Evolutionary conservation across 2,888 invertebrate genomes (phyloP), one percentile per base, ranked within the genome.

Genomic region (Cryptus viduatorius): DNA sequence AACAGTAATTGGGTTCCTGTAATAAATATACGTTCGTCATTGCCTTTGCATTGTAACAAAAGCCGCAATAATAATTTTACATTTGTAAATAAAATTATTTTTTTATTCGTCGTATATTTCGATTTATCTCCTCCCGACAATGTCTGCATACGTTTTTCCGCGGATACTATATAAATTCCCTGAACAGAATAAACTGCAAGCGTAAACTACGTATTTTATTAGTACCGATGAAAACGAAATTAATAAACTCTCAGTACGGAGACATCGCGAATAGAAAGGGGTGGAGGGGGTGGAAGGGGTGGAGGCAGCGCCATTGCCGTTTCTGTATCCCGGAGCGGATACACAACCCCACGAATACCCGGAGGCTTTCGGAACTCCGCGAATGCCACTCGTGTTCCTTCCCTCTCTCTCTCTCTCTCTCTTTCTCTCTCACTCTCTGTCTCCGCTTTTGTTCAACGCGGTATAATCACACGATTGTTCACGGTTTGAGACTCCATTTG

Each of bases 391-490:
- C 76, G 44, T 61, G 37, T 61, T 46, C 48, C 48, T 68, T 42
- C 16, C 76, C 29, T 56, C 19, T 16, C 14, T 16, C 48, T n/a
- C 29, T 48, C 29, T 48, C 48, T 48, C 64, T n/a, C 72, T n/a
- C 72, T n/a, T 19, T 14, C 44, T 31, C 64, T 12, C 75, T 14
- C 31, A 12, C n/a, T 7, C 19, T n/a, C 56, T 10, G 37, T 56
- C 42, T 65, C 46, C 24, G 42, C 78, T 73, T 83, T 77, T 84
- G 78, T 83, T 68, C 78, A 67, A 64, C 68, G 50, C 69, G 68
- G 79, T 53, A 87, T 87, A 87, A 87, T 86, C 80, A 75, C 83
- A 69, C 80, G 82, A 87, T 87, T 85, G 87, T 85, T 87, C 87
- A 83, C 81, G 65, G 78, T 67, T 69, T 83, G 73, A 83, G 84